Conservation (phyloP, 2,113 vertebrate species). For the human (Homo sapiens) region GRCh38 chr11:3847501-3848000, state of each 20-base stretch:
- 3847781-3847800: not conserved
- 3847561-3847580: not conserved
- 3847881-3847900: no score
- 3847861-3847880: no score
- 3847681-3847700: not conserved
- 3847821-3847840: not conserved
- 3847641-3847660: not conserved
- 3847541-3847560: not conserved
- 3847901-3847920: no score
- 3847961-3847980: no score
- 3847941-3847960: no score
- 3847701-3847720: not conserved
- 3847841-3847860: not conserved
- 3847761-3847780: not conserved
- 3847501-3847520: not conserved
- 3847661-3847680: not conserved
- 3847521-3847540: slow-evolving; percentile 4
- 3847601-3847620: not conserved
- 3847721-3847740: not conserved
- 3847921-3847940: no score
- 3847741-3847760: not conserved
- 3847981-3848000: no score
- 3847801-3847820: not conserved
- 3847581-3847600: not conserved
- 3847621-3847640: not conserved